A percentile compares a stretch with the other conserved stretches of the same genome.
These are phyloP conservation scores for Dryadula phaetusa DNA, from an alignment of 2,888 invertebrate genomes.

Conservation along the genomic window DNA sequence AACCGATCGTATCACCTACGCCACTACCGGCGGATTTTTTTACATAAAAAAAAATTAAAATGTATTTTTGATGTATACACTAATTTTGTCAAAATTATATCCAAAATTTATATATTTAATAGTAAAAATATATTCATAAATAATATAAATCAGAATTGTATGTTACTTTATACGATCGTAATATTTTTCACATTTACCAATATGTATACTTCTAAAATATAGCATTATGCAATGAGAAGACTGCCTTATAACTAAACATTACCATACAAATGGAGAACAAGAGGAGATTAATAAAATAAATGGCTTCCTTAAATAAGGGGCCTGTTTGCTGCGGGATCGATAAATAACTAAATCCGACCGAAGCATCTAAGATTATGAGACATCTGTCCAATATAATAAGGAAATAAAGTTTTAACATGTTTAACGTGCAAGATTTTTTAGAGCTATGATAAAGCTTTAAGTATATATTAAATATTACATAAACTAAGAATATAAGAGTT, in stretches of 20 bases:
- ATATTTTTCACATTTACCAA: background rate
- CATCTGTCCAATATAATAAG: constrained; percentile 30
- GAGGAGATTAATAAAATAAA: constrained; percentile 42
- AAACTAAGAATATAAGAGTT: too few species aligned
- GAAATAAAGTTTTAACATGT: constrained; percentile 36
- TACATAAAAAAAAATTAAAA: too few species aligned
- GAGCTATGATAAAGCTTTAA: background rate
- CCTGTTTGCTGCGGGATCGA: constrained; percentile 38
- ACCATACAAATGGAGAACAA: constrained; percentile 45
- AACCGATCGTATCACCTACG: too few species aligned
- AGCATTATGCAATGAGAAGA: background rate
- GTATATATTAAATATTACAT: background rate
- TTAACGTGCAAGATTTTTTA: background rate
- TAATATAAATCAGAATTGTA: background rate
- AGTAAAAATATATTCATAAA: too few species aligned
- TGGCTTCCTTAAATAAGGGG: constrained; percentile 36
- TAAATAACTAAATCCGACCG: constrained; percentile 40
- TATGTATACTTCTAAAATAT: background rate
- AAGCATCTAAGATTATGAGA: constrained; percentile 36
- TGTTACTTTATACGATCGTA: background rate
- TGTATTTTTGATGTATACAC: too few species aligned
- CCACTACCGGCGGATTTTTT: too few species aligned
- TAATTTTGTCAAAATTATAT: too few species aligned
- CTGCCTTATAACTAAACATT: constrained; percentile 32
- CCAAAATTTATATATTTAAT: too few species aligned